Conservation (phyloP, 2,888 invertebrate species). For the Eristalis arbustorum region DNA sequence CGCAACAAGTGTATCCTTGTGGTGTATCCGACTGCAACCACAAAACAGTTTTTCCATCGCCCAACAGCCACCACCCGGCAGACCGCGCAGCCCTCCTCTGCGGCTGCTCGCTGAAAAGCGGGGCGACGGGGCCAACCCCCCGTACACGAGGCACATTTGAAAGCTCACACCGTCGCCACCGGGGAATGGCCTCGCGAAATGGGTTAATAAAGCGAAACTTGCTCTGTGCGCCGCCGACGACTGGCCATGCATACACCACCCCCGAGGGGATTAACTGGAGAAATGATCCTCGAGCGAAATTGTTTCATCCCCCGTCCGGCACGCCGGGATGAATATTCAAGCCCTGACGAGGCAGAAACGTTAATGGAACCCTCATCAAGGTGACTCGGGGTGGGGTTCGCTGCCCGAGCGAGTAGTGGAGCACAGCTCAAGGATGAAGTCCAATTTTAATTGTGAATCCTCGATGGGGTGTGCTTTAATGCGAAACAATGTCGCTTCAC, state of each 20-base stretch:
- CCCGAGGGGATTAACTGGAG: slow-evolving; percentile 6
- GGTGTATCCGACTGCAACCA: slow-evolving; percentile 18
- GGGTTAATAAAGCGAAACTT: slow-evolving; percentile 55
- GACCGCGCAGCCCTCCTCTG: background rate
- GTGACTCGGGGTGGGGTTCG: slow-evolving; percentile 11
- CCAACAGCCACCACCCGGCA: background rate
- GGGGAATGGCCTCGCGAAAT: background rate
- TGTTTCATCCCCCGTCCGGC: slow-evolving; percentile 9
- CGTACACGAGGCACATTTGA: background rate
- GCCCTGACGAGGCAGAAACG: slow-evolving; percentile 23
- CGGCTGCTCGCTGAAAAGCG: slow-evolving; percentile 40
- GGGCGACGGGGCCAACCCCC: background rate
- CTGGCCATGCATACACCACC: slow-evolving; percentile 13
- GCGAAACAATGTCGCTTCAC: slow-evolving; percentile 11
- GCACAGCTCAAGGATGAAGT: slow-evolving; percentile 8
- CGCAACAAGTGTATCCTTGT: slow-evolving; percentile 64
- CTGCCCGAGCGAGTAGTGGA: too few relatives aligned
- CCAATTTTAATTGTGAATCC: slow-evolving; percentile 30
- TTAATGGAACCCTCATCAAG: slow-evolving; percentile 23
- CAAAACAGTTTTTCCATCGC: slow-evolving; percentile 6
- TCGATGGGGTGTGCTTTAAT: slow-evolving; percentile 8
- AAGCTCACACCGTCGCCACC: slow-evolving; percentile 4
- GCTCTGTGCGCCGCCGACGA: slow-evolving; percentile 8
- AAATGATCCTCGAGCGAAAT: slow-evolving; percentile 15
- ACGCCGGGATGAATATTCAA: slow-evolving; percentile 6